These are phyloP conservation scores for Pseudopodoces humilis DNA, from an alignment of 2,113 vertebrate genomes.

Conservation along the genomic window DNA sequence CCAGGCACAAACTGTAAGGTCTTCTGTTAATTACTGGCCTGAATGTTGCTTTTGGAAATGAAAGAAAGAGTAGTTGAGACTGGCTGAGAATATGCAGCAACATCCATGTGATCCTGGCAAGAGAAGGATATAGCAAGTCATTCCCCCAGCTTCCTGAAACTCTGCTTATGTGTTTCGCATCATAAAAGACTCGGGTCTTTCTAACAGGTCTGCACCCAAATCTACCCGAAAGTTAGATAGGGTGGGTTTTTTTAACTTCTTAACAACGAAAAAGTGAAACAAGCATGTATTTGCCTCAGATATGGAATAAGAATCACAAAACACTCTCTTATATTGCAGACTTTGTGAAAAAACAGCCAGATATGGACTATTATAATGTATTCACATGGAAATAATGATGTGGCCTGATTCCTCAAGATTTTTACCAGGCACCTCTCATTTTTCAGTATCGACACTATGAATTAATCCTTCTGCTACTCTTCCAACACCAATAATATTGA, in stretches of 20 bases:
- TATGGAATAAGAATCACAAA: neutral
- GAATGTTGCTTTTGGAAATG: neutral
- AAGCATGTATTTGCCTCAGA: neutral
- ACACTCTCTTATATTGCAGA: accelerated
- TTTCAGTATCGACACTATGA: neutral
- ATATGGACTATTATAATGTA: neutral
- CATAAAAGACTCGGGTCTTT: neutral
- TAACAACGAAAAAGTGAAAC: neutral
- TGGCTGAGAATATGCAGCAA: neutral
- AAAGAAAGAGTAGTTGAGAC: neutral
- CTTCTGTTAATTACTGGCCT: neutral
- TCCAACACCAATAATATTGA: neutral
- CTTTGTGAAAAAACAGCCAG: neutral
- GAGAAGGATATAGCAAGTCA: accelerated
- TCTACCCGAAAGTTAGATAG: neutral
- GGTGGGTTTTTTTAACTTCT: accelerated
- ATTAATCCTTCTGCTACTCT: neutral
- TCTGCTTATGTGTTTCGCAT: neutral
- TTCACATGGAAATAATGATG: neutral
- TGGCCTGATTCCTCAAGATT: accelerated
- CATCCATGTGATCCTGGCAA: neutral
- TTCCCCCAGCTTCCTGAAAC: neutral
- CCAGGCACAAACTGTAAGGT: neutral
- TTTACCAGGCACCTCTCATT: neutral
- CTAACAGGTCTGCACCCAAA: neutral